Evolutionary conservation across 2,888 invertebrate species (phyloP).

Genomic region (Endomychus coccineus): DNA sequence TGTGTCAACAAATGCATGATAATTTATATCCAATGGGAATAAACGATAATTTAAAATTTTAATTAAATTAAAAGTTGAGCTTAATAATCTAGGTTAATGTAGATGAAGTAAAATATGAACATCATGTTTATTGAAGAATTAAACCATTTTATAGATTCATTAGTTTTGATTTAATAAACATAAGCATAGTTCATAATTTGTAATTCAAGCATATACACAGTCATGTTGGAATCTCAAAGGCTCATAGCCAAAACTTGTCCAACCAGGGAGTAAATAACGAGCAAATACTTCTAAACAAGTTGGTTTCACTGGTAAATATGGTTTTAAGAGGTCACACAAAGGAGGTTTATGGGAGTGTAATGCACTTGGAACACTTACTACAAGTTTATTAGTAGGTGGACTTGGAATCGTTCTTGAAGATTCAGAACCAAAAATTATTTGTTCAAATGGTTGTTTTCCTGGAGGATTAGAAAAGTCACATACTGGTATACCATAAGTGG

Average conservation of each 20-base stretch:
- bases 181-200: too few species aligned
- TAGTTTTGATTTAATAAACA: too few species aligned
- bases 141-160: too few species aligned
- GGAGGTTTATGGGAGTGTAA: constrained; percentile 96
- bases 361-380: constrained; percentile 83
- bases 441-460: constrained; percentile 85
- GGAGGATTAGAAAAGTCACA: constrained; percentile 57
- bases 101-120: too few species aligned
- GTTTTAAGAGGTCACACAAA: constrained; percentile 59
- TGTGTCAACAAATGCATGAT: too few species aligned
- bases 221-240: constrained; percentile 74
- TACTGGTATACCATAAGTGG: constrained; percentile 59
- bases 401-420: constrained; percentile 20
- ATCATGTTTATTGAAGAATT: too few species aligned
- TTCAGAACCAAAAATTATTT: constrained; percentile 57
- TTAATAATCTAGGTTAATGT: too few species aligned
- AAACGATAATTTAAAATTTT: too few species aligned
- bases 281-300: constrained; percentile 85
- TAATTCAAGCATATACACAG: constrained; percentile 42
- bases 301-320: constrained; percentile 51
- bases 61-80: too few species aligned
- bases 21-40: too few species aligned
- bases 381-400: constrained; percentile 49
- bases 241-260: constrained; percentile 83
- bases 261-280: constrained; percentile 75